Evolutionary conservation across 2,113 vertebrate genomes (phyloP), one percentile per base, ranked within the genome.

Genomic region (Piaya cayana): DNA sequence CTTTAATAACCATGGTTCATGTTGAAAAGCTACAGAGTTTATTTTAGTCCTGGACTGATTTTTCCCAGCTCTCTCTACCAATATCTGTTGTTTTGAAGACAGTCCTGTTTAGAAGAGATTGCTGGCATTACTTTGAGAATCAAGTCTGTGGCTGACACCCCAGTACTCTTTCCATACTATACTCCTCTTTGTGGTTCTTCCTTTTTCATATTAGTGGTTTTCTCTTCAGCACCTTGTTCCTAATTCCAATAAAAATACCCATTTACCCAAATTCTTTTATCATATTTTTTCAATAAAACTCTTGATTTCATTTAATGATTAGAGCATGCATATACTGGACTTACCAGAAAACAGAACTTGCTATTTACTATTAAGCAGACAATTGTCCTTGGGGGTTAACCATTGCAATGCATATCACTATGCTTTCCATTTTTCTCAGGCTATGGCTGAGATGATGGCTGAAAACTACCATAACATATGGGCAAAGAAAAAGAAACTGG

Each of bases 391-490:
- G 58, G 20, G 15, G 16, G 11, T 75, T 85, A 45, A 55, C 30
- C 5, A 13, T 64, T 88, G 36, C 70, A 89, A 79, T 8, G 27
- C 5, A 14, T 26, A 27, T 53, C 64, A 81, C 37, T 93, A 74
- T 90, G 29, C 59, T 88, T 78, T 94, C 75, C 8, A 8, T 92
- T 95, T 79, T 65, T 55, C 97, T 59, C 96, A 99, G 99, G 98
- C 99, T 27, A 99, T 99, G 99, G 99, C 99, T 67, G 99, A 99
- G 91, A 98, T 99, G 97, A 99, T 99, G 94, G 99, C 99, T 32
- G 99, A 99, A 97, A 99, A 99, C 96, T 99, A 99, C 95, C 99
- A 99, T 93, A 99, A 99, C 62, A 99, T 98, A 93, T 99, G 99
- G 99, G 99, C 99, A 67, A 99, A 98, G 97, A 99, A 99, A 96